Conservation (phyloP, 2,113 vertebrate species). For the Cygnus atratus region DNA sequence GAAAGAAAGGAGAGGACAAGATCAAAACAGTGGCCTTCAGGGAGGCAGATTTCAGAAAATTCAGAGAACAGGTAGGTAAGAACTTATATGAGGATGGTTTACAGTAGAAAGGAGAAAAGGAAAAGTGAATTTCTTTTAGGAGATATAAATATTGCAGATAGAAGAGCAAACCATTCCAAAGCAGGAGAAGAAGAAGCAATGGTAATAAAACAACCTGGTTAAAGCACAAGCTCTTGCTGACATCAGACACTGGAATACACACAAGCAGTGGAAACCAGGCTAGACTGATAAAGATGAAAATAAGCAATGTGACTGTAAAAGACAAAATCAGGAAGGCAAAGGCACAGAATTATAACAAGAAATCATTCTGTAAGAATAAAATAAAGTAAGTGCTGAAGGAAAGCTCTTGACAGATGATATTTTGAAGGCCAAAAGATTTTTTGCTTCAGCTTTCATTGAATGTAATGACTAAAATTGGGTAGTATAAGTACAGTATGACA, state of each 20-base stretch:
- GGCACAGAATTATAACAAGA: neutral
- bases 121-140: neutral
- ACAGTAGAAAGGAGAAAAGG: neutral
- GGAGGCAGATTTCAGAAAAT: neutral
- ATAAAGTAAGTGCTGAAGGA: neutral
- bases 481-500: neutral
- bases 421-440: neutral
- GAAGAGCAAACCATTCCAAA: neutral
- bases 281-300: neutral
- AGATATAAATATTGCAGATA: neutral
- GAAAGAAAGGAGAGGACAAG: neutral
- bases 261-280: neutral
- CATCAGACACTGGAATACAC: neutral
- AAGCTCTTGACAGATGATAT: neutral
- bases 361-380: neutral
- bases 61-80: neutral
- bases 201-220: neutral
- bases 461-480: neutral
- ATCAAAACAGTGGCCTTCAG: neutral
- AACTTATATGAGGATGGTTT: neutral
- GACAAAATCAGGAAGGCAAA: neutral
- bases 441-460: neutral
- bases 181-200: neutral
- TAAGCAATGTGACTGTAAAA: neutral
- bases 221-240: neutral